Evolutionary conservation across 2,888 invertebrate genomes (phyloP).

Genomic region (Ypsolopha sequella): DNA sequence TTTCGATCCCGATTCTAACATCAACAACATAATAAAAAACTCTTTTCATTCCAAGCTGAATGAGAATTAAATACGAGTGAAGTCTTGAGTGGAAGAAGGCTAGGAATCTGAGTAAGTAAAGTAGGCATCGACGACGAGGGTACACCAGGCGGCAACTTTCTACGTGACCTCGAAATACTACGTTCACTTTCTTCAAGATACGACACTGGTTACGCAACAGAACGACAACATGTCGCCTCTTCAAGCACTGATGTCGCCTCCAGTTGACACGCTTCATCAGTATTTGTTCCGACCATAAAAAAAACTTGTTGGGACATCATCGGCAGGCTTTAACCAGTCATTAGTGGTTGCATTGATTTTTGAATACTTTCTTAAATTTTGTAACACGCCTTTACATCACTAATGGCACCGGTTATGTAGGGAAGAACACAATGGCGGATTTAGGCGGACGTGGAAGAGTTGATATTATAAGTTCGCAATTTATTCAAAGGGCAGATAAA

Average conservation of each 20-base stretch:
- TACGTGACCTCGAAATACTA: slow-evolving; percentile 68
- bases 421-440: not conserved
- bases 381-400: slow-evolving; percentile 28
- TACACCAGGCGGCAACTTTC: slow-evolving; percentile 55
- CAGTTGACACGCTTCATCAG: slow-evolving; percentile 16
- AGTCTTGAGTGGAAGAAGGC: no score
- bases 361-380: slow-evolving; percentile 19
- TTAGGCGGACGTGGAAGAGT: slow-evolving; percentile 26
- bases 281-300: slow-evolving; percentile 21
- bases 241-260: slow-evolving; percentile 24
- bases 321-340: no score
- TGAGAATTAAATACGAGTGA: no score
- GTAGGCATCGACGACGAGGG: slow-evolving; percentile 17
- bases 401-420: not conserved
- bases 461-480: slow-evolving; percentile 54
- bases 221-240: slow-evolving; percentile 37
- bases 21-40: no score
- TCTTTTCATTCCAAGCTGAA: no score
- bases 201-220: slow-evolving; percentile 64
- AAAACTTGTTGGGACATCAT: slow-evolving; percentile 7
- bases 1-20: not conserved
- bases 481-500: slow-evolving; percentile 62
- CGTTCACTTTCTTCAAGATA: slow-evolving; percentile 67
- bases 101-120: not conserved
- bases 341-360: slow-evolving; percentile 16